These are phyloP conservation scores for Alosa alosa DNA, from an alignment of 2,113 vertebrate genomes.

Conservation along the genomic window DNA sequence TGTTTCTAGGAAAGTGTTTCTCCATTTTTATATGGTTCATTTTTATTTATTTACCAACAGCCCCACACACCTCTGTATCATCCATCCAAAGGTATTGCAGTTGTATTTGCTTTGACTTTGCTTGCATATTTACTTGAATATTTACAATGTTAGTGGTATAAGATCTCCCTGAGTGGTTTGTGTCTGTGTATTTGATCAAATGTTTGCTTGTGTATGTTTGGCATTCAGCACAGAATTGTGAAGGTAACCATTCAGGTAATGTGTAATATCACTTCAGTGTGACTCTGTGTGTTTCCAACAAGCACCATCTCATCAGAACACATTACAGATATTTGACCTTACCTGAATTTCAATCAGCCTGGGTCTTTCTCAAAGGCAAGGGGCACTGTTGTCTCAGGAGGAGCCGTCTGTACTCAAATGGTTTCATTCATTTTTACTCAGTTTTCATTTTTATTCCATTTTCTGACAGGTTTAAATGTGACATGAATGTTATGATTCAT, in stretches of 20 bases:
- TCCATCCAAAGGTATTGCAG: not conserved
- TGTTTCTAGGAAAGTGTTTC: not conserved
- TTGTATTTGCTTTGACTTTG: not conserved
- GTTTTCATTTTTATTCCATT: not conserved
- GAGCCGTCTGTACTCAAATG: not conserved
- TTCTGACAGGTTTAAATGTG: not conserved
- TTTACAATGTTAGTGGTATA: not conserved
- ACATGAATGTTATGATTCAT: not conserved
- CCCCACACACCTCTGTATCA: not conserved
- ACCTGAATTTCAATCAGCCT: conserved; percentile 8
- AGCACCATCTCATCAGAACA: conserved; percentile 2
- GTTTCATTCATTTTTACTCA: not conserved
- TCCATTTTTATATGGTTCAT: not conserved
- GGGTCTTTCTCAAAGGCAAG: not conserved
- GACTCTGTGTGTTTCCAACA: not conserved
- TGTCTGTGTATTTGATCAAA: not conserved
- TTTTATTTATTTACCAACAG: not conserved
- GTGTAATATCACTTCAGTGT: not conserved
- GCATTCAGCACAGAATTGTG: conserved; percentile 5
- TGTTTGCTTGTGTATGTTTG: not conserved
- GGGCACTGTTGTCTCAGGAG: not conserved
- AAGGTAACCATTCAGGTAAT: conserved; percentile 11
- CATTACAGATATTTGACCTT: conserved; percentile 15
- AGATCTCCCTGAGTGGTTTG: not conserved
- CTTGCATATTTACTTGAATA: not conserved